A percentile compares a stretch with the other conserved stretches of the same genome.
Conservation (phyloP, 1,140 invertebrate genomes). For the Bombyx mandarina region DNA sequence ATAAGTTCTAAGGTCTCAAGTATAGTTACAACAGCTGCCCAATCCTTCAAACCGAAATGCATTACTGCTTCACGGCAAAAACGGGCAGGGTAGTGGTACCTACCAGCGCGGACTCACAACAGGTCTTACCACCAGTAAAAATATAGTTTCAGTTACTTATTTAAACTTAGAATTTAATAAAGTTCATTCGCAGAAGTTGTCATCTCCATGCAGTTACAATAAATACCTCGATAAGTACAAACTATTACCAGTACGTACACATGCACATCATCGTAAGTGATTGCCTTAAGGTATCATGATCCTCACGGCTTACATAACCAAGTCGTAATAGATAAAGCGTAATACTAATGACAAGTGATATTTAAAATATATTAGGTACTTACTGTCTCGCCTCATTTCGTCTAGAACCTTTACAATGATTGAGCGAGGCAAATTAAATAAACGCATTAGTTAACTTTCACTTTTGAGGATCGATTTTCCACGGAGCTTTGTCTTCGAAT, state of each 20-base stretch:
- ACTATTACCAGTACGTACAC: slow-evolving; percentile 1
- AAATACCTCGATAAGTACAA: not conserved
- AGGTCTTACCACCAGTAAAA: too few species aligned
- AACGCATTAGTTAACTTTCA: slow-evolving; percentile 40
- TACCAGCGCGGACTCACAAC: too few species aligned
- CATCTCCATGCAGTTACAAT: too few species aligned
- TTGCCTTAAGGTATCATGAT: slow-evolving; percentile 37
- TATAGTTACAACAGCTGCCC: too few species aligned
- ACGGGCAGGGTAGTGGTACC: too few species aligned
- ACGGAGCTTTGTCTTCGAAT: not conserved
- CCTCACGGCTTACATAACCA: slow-evolving; percentile 46
- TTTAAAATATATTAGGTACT: slow-evolving; percentile 56
- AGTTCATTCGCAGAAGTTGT: too few species aligned
- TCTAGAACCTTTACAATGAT: slow-evolving; percentile 29
- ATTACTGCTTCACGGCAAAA: too few species aligned
- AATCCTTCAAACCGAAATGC: too few species aligned
- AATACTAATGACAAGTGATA: slow-evolving; percentile 58
- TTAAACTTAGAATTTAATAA: too few species aligned
- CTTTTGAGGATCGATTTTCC: slow-evolving; percentile 24
- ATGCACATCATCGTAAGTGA: slow-evolving; percentile 29
- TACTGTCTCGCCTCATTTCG: slow-evolving; percentile 27
- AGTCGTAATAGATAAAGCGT: slow-evolving; percentile 50
- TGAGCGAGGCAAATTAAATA: slow-evolving; percentile 56
- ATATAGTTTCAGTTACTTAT: too few species aligned
- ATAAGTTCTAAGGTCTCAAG: too few species aligned